Evolutionary conservation across 2,797 vertebrate species (phyloP).

Genomic region (Acanthiza pusilla): DNA sequence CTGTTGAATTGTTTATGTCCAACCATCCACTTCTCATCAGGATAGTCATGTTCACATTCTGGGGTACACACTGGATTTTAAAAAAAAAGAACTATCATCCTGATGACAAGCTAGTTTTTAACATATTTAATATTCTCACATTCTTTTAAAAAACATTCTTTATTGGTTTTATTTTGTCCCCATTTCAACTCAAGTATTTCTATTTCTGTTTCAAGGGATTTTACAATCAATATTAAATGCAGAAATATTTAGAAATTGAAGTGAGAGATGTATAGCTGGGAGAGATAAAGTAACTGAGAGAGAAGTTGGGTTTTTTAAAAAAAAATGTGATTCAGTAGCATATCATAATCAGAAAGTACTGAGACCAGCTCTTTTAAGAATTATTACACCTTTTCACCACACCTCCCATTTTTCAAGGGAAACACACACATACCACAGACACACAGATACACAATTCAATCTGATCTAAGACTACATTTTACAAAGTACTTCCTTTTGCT

Average conservation of each 20-base stretch:
- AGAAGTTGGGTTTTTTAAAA: background rate
- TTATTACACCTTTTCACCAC: constrained; percentile 74
- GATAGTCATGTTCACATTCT: constrained; percentile 70
- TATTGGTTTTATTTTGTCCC: constrained; percentile 48
- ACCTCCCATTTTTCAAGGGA: constrained; percentile 67
- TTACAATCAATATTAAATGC: constrained; percentile 60
- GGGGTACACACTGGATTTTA: constrained; percentile 45
- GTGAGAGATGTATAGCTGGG: constrained; percentile 56
- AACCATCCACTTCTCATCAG: constrained; percentile 45
- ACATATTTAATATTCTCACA: constrained; percentile 60
- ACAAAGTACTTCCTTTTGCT: constrained; percentile 67
- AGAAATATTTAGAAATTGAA: constrained; percentile 50
- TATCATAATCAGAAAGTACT: constrained; percentile 71
- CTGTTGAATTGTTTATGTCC: constrained; percentile 29
- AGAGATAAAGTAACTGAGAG: constrained; percentile 60
- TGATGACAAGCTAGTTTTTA: constrained; percentile 51
- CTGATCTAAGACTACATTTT: constrained; percentile 74
- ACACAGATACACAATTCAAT: constrained; percentile 67
- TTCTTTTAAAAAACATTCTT: constrained; percentile 68
- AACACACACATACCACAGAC: constrained; percentile 75
- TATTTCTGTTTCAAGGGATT: constrained; percentile 39
- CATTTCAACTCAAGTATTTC: constrained; percentile 50
- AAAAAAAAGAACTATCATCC: constrained; percentile 4
- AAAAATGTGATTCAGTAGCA: constrained; percentile 36
- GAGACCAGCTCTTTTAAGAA: constrained; percentile 82